Base-by-base conservation (phyloP, 2,888 invertebrate genomes). In the Congeria kusceri region DNA sequence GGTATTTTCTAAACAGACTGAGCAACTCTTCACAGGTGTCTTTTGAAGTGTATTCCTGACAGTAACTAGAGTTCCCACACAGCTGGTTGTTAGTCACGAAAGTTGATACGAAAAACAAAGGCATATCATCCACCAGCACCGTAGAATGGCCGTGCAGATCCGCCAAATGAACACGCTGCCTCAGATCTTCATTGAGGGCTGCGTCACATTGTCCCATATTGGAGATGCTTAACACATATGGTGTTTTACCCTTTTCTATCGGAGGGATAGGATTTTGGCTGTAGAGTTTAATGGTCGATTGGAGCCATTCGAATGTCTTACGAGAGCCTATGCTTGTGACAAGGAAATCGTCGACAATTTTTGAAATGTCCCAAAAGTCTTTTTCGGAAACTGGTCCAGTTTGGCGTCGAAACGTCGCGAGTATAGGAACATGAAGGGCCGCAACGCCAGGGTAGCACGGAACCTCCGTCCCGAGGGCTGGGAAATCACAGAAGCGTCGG, bases 181-280 rank as follows among this genome's bases (percentile, higher is more conserved):
- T 62, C 3, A 83, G 58, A 15, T 83, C 80, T 0, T 67, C 67
- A 64, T 78, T 74, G 7, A 86, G 70, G 4, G 80, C 76, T 15
- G 66, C 69, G 25, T 86, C 86, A 15, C 81, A 59, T 13, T 58
- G 56, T 1, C 83, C 83, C 77, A 86, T 74, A 53, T 86, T 85
- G 27, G 86, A 85, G 25, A 86, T 66, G 47, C 82, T 83, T 0
- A 86, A 68, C 1, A 86, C 86, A 63, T 75, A 83, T n/a, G 75
- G 77, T 1, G 85, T 82, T 74, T 86, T 86, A 9, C 83, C 83
- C 11, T 44, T 32, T 32, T 4, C 5, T 20, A 56, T 20, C 23
- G 25, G 18, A 15, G 63, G 44, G 23, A 46, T 15, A 29, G 49
- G 39, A 57, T 63, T 59, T 23, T 46, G 57, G 3, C 70, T 65